These are phyloP conservation scores for Cairina moschata DNA, from an alignment of 2,113 vertebrate genomes.

Conservation along the genomic window DNA sequence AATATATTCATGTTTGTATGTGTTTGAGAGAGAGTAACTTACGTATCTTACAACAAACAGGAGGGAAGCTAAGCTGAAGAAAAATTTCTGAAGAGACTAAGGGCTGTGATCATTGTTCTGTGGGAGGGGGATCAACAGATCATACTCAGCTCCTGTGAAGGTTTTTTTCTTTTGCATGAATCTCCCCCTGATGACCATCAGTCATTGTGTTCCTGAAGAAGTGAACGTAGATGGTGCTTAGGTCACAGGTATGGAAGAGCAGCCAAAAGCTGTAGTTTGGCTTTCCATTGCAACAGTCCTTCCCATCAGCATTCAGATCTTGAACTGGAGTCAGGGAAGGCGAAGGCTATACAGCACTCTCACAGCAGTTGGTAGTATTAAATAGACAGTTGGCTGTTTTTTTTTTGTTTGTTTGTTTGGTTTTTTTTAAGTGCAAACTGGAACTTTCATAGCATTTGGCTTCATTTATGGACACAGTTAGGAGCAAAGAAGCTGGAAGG, in stretches of 20 bases:
- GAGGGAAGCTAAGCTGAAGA: background rate
- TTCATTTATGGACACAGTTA: background rate
- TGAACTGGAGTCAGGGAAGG: background rate
- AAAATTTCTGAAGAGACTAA: background rate
- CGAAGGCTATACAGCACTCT: background rate
- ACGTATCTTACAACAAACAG: background rate
- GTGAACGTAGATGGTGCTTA: fast-evolving
- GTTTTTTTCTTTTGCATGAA: background rate
- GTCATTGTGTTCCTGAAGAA: background rate
- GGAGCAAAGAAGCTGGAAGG: background rate
- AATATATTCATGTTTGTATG: background rate
- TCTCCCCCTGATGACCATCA: background rate
- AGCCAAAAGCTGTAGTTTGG: background rate
- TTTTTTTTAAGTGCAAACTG: fast-evolving
- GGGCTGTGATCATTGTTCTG: background rate
- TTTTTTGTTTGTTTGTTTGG: too few relatives aligned
- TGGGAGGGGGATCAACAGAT: background rate
- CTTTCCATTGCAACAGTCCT: background rate
- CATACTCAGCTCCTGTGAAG: background rate
- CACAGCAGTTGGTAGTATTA: background rate
- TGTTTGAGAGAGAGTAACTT: background rate
- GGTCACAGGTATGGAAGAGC: background rate
- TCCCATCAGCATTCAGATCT: background rate
- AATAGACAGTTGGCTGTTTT: background rate
- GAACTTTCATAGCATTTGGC: background rate